phyloP scores from a whole-genome alignment of 2,113 vertebrate species.

The Cichladusa arquata region DNA sequence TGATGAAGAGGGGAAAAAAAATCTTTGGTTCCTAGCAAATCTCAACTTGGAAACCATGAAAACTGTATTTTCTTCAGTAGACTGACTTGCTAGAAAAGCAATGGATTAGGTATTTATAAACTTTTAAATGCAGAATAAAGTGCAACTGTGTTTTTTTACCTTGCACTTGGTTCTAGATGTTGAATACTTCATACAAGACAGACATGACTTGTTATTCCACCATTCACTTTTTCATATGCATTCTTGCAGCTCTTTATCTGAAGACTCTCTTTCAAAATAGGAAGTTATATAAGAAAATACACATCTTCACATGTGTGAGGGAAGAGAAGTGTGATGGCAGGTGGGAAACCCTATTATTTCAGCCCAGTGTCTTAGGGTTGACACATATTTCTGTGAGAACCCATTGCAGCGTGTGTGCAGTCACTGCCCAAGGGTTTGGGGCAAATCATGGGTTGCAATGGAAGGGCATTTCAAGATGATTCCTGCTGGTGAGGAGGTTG shows the following conservation, averaged over 20 bases:
- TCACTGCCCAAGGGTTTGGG: neutral
- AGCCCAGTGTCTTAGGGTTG: neutral
- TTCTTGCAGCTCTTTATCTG: neutral
- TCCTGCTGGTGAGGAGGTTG: neutral
- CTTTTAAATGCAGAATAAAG: neutral
- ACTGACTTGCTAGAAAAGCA: neutral
- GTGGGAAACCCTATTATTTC: neutral
- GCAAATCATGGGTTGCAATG: neutral
- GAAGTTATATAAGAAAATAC: neutral
- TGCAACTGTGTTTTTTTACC: neutral
- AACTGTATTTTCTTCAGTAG: neutral
- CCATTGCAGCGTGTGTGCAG: accelerated
- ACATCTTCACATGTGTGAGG: accelerated
- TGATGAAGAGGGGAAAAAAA: neutral
- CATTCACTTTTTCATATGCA: neutral
- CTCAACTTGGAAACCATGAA: neutral
- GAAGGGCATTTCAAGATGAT: neutral
- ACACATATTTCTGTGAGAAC: neutral
- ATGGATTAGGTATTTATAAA: neutral
- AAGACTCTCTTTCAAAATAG: neutral
- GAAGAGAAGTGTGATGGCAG: accelerated
- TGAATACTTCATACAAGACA: neutral
- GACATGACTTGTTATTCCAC: neutral
- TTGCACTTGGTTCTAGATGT: neutral
- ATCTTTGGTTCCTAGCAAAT: neutral